Conservation (phyloP, 2,113 vertebrate genomes). For the Microcebus jonahi region DNA sequence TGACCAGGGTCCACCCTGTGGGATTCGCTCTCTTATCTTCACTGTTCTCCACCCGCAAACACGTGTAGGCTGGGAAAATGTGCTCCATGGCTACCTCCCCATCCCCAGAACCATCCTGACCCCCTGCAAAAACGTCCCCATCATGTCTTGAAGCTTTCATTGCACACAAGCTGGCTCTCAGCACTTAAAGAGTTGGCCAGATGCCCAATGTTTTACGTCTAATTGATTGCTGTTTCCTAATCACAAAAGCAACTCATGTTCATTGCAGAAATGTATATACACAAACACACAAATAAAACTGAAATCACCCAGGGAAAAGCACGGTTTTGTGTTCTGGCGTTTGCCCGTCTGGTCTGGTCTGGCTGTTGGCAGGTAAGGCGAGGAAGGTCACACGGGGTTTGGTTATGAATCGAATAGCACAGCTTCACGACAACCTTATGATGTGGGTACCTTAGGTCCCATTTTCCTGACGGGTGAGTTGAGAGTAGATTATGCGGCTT, state of each 20-base stretch:
- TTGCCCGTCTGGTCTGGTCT: background rate
- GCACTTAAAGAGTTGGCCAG: background rate
- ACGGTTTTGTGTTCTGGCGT: background rate
- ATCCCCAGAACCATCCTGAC: background rate
- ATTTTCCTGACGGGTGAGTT: background rate
- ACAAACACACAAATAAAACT: background rate
- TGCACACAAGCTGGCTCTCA: background rate
- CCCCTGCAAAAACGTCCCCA: background rate
- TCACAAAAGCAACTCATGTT: background rate
- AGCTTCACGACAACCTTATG: background rate
- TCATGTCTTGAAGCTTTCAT: background rate
- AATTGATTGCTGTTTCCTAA: background rate
- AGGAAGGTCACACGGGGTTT: background rate
- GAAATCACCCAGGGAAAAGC: background rate
- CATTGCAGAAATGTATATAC: background rate
- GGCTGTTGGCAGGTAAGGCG: background rate
- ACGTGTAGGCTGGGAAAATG: background rate
- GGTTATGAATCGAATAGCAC: background rate
- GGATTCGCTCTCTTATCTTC: background rate
- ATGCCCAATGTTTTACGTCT: background rate
- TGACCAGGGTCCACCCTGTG: background rate
- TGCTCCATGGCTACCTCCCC: background rate
- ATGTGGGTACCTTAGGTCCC: background rate
- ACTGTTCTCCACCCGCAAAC: too few species aligned
- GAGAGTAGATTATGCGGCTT: background rate